phyloP scores from a whole-genome alignment of 2,113 vertebrate genomes.

The Mormoops blainvillei region DNA sequence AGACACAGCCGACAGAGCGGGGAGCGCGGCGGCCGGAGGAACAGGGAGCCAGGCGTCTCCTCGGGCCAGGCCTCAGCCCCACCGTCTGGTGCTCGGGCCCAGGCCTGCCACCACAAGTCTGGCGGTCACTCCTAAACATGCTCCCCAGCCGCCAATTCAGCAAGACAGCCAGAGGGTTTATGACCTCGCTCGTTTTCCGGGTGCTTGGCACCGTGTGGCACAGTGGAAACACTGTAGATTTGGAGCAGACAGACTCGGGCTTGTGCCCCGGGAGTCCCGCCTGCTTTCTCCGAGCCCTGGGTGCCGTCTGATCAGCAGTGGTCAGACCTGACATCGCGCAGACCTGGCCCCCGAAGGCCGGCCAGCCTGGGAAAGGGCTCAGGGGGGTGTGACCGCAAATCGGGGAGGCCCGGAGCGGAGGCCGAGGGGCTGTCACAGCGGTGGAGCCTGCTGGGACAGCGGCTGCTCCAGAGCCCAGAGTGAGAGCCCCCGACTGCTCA shows the following conservation, averaged over 20 bases:
- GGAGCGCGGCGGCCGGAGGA: not conserved
- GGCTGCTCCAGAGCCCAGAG: not conserved
- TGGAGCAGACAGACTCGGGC: not conserved
- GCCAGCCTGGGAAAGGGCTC: not conserved
- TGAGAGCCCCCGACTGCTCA: fast-evolving
- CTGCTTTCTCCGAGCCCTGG: not conserved
- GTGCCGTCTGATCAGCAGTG: fast-evolving
- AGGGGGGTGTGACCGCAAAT: fast-evolving
- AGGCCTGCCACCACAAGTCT: fast-evolving
- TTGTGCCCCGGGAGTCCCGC: not conserved
- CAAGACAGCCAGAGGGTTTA: fast-evolving
- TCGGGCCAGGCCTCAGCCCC: not conserved
- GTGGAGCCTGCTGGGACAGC: not conserved
- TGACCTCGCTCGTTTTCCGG: fast-evolving
- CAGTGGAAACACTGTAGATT: fast-evolving
- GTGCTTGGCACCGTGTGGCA: fast-evolving
- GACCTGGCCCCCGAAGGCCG: not conserved
- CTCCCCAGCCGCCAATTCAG: fast-evolving
- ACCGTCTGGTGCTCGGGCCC: not conserved
- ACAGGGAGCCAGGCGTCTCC: not conserved
- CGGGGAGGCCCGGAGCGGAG: not conserved
- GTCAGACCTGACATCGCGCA: fast-evolving
- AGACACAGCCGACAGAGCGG: fast-evolving
- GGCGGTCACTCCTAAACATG: fast-evolving
- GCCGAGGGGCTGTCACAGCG: fast-evolving